phyloP scores from a whole-genome alignment of 1,140 invertebrate genomes.

The Atta texana region DNA sequence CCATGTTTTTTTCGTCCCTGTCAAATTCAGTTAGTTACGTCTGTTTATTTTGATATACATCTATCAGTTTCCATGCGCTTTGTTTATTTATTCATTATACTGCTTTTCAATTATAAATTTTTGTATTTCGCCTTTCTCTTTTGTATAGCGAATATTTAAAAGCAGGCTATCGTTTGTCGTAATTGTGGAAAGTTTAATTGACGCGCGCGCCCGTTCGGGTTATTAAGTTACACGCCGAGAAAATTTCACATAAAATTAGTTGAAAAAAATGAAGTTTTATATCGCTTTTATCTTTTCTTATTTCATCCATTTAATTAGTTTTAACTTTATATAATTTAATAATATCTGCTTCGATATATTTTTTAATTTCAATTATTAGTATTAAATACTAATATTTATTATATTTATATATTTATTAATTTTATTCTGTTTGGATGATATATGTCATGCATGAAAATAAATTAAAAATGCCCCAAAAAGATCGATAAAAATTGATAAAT shows the following conservation, averaged over 20 bases:
- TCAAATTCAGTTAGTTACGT: constrained; percentile 22
- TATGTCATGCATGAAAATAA: neutral
- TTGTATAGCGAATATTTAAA: neutral
- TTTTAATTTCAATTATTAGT: neutral
- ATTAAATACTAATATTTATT: neutral
- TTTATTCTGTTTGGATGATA: neutral
- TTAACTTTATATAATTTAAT: constrained; percentile 12
- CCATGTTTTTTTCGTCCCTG: constrained; percentile 13
- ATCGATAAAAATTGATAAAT: neutral
- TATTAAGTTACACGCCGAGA: neutral
- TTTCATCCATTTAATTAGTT: neutral
- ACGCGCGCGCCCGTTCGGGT: neutral
- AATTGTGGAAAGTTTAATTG: constrained; percentile 1
- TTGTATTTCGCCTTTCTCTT: neutral
- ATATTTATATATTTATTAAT: neutral
- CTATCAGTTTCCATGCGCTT: neutral
- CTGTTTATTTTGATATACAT: constrained; percentile 1
- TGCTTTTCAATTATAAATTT: neutral
- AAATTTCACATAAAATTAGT: neutral
- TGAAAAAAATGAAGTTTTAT: neutral
- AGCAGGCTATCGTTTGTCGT: neutral
- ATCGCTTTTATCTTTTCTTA: neutral
- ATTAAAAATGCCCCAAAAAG: neutral
- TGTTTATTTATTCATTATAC: constrained; percentile 18
- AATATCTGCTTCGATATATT: neutral